Conservation (phyloP, 2,888 invertebrate genomes). For the Apamea epomidion region DNA sequence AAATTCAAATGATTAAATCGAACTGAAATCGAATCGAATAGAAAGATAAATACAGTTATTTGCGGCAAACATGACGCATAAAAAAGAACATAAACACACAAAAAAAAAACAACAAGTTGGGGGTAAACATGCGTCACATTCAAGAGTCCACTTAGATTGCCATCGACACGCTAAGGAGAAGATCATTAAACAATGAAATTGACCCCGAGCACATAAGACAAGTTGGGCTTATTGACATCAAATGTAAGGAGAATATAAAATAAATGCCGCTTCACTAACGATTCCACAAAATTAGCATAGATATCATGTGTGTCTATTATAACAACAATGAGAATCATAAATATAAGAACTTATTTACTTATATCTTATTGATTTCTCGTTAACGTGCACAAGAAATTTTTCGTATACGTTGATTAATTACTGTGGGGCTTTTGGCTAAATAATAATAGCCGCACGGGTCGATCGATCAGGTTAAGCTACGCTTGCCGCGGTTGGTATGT, state of each 20-base stretch:
- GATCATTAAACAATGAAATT: too few relatives aligned
- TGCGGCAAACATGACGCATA: too few relatives aligned
- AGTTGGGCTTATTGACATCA: background rate
- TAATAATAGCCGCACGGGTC: too few relatives aligned
- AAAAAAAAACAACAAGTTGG: too few relatives aligned
- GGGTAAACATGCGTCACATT: too few relatives aligned
- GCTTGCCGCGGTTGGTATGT: too few relatives aligned
- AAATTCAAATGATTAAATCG: background rate
- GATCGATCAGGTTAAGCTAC: too few relatives aligned
- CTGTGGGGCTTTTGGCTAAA: too few relatives aligned
- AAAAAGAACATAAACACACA: too few relatives aligned
- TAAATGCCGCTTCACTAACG: background rate
- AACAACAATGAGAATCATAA: background rate
- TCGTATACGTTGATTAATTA: constrained; percentile 1
- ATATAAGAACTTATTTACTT: background rate
- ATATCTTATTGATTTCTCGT: background rate
- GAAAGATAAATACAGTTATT: too few relatives aligned
- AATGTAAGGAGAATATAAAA: background rate
- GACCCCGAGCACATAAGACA: background rate
- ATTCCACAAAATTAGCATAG: background rate
- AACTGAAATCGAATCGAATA: too few relatives aligned
- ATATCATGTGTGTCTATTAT: background rate
- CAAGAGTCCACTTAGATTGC: background rate
- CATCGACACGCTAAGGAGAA: too few relatives aligned
- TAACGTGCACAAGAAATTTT: background rate